Evolutionary conservation across 2,797 vertebrate species (phyloP).

Genomic region (Etheostoma nigrum): DNA sequence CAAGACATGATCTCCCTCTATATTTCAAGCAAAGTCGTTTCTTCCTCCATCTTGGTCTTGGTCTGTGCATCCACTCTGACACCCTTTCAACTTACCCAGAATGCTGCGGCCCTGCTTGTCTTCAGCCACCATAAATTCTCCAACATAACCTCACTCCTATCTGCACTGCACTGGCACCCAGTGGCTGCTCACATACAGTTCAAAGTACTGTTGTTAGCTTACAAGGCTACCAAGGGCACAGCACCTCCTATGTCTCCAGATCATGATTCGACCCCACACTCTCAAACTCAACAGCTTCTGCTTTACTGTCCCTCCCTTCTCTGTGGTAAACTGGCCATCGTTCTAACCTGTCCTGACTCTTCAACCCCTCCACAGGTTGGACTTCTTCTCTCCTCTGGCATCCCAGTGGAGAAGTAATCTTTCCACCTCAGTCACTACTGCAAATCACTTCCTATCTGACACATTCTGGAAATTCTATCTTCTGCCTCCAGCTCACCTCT

Average conservation of each 20-base stretch:
- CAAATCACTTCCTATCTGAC: conserved; percentile 44
- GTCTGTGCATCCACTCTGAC: conserved; percentile 40
- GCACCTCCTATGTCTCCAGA: conserved; percentile 11
- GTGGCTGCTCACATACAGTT: conserved; percentile 45
- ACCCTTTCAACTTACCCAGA: conserved; percentile 47
- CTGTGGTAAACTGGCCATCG: conserved; percentile 46
- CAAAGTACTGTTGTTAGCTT: conserved; percentile 46
- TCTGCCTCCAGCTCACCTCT: conserved; percentile 39
- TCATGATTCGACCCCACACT: conserved; percentile 30
- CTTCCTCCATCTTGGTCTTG: conserved; percentile 18
- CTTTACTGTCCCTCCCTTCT: conserved; percentile 35
- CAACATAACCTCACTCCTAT: conserved; percentile 3
- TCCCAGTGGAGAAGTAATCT: conserved; percentile 45
- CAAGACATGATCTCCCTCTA: conserved; percentile 13
- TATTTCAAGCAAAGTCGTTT: conserved; percentile 34
- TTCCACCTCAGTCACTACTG: conserved; percentile 34
- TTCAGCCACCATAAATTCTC: conserved; percentile 38
- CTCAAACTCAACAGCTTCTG: conserved; percentile 9
- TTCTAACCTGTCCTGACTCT: conserved; percentile 34
- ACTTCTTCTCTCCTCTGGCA: conserved; percentile 16
- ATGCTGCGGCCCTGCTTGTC: conserved; percentile 46
- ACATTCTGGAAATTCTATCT: conserved; percentile 23
- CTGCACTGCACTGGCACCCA: conserved; percentile 64
- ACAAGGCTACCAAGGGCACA: conserved; percentile 29
- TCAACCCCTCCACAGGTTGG: conserved; percentile 25